Evolutionary conservation across 92 coral and sea anemone genomes (phyloP), one percentile per base, ranked within the genome.

Genomic region (Palythoa heliodiscus): DNA sequence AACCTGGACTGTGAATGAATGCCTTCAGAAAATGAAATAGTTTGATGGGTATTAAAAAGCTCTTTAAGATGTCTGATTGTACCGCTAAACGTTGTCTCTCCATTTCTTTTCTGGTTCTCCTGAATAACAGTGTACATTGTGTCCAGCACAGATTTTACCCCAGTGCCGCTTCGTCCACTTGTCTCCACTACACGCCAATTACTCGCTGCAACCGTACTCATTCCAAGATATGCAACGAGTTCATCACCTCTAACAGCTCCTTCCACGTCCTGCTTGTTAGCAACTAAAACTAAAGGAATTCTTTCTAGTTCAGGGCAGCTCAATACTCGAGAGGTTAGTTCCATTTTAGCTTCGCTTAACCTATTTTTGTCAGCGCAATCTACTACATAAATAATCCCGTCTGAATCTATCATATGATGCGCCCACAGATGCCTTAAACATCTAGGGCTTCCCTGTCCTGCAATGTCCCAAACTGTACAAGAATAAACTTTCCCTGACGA

Each of bases 261-360:
- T 19, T 79, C 40, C 15, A 79, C 72, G 16, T 79, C 84, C 57
- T 79, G 84, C 20, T 79, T 79, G 84, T 79, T 79, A 11, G 84
- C 84, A 47, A 47, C 52, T 63, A 79, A 24, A 47, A 79, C 52
- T 58, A 79, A 61, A 0, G 84, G 84, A 16, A 39, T 3, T 79
- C 73, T 52, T n/a, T 64, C 55, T 8, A 47, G 55, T 47, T 64
- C 84, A 64, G 73, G 71, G 48, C 58, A 69, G 39, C 43, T 40
- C 40, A 79, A 47, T 23, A 79, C 84, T 38, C 84, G 73, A 43
- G 73, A 64, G n/a, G 20, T 63, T 9, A 79, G 71, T 25, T 79
- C 84, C 53, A 8, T 16, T 64, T 79, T 79, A 64, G 84, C 84
- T 64, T 79, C 84, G 16, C 40, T 3, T 20, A 79, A 39, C 24